Percentiles rank a stretch among this genome's conserved stretches.
phyloP scores from a whole-genome alignment of 2,113 vertebrate genomes.

The Hemibagrus wyckioides region DNA sequence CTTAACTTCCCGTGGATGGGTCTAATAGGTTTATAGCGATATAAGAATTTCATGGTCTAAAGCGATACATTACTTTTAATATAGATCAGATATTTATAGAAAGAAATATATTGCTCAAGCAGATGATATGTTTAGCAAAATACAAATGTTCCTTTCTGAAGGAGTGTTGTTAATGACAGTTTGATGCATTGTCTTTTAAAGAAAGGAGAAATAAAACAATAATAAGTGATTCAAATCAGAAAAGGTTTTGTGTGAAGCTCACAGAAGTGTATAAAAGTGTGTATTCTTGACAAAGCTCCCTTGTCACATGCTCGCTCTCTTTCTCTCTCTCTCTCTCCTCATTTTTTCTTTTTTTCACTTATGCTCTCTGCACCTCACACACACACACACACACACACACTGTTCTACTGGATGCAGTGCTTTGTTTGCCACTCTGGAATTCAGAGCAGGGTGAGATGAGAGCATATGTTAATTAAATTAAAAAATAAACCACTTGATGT shows the following conservation, averaged over 20 bases:
- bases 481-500: conserved; percentile 61
- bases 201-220: background rate
- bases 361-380: too few relatives aligned
- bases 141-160: background rate
- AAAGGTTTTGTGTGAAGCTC: background rate
- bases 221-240: background rate
- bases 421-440: conserved; percentile 46
- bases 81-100: background rate
- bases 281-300: too few relatives aligned
- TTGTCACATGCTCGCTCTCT: background rate
- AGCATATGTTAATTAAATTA: conserved; percentile 60
- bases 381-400: background rate
- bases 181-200: background rate
- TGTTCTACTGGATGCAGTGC: conserved; percentile 6
- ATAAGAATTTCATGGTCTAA: background rate
- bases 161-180: background rate
- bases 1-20: conserved; percentile 58
- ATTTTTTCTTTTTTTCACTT: too few relatives aligned
- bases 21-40: conserved; percentile 6
- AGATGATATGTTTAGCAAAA: background rate
- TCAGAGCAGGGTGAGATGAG: conserved; percentile 44
- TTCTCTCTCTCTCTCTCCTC: background rate
- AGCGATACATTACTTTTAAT: background rate
- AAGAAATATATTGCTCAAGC: background rate
- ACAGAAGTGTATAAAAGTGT: background rate